Percentiles rank a stretch among this genome's conserved stretches.
Evolutionary conservation across 2,888 invertebrate species (phyloP).

Genomic region (Eulithis prunata): DNA sequence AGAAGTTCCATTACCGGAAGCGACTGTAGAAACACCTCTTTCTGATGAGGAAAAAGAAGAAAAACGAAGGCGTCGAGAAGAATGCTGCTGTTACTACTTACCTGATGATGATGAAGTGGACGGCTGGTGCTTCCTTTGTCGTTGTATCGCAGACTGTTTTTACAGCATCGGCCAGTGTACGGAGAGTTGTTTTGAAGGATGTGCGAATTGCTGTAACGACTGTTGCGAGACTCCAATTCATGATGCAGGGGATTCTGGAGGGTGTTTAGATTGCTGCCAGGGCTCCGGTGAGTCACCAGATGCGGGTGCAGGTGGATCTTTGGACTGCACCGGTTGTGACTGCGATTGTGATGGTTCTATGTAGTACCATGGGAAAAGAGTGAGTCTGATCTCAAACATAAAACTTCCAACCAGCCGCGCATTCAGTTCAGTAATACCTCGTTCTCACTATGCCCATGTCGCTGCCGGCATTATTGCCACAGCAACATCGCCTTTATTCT

Average conservation of each 20-base stretch:
- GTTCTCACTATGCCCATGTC: no score
- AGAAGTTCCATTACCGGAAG: constrained; percentile 11
- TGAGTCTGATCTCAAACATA: no score
- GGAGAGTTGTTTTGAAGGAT: constrained; percentile 47
- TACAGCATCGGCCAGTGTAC: constrained; percentile 43
- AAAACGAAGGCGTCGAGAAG: constrained; percentile 17
- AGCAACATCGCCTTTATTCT: no score
- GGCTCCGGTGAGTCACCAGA: constrained; percentile 17
- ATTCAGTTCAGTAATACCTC: no score
- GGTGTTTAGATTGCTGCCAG: constrained; percentile 32
- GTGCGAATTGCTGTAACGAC: constrained; percentile 44
- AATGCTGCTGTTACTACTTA: constrained; percentile 46
- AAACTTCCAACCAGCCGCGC: no score
- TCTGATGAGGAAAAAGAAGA: constrained; percentile 26
- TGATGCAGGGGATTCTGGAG: constrained; percentile 21
- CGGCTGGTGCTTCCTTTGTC: constrained; percentile 40
- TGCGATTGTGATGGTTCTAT: constrained; percentile 9
- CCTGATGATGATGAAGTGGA: constrained; percentile 42
- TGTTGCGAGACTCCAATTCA: constrained; percentile 45
- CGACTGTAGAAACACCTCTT: constrained; percentile 9
- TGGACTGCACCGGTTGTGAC: constrained; percentile 27
- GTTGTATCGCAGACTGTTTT: constrained; percentile 44
- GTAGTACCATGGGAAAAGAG: not conserved
- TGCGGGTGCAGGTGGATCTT: constrained; percentile 21
- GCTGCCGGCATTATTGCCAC: no score